Conservation (phyloP, 2,888 invertebrate genomes). For the Griposia aprilina region DNA sequence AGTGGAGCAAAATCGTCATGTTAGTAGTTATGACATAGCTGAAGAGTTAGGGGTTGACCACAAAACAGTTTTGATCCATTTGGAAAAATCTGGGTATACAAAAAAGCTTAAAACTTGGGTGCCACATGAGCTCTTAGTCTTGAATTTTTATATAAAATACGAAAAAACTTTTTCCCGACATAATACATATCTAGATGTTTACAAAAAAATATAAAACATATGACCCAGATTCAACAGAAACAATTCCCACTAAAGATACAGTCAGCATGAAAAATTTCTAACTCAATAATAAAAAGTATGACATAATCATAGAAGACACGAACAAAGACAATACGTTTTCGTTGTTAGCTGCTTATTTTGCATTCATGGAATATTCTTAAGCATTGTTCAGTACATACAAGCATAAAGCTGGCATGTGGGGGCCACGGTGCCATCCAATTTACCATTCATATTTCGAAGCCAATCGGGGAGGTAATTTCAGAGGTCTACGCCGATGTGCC, state of each 20-base stretch:
- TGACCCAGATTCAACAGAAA: slow-evolving; percentile 29
- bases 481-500: slow-evolving; percentile 76
- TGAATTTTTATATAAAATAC: no score
- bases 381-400: slow-evolving; percentile 82
- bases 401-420: slow-evolving; percentile 79
- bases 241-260: slow-evolving; percentile 49
- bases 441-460: slow-evolving; percentile 88
- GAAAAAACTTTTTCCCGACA: no score
- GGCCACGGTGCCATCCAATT: slow-evolving; percentile 84
- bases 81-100: no score
- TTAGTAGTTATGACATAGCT: no score
- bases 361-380: slow-evolving; percentile 89
- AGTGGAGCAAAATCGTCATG: no score
- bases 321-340: slow-evolving; percentile 79
- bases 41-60: no score
- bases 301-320: slow-evolving; percentile 84
- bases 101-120: no score
- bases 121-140: no score
- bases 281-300: slow-evolving; percentile 73
- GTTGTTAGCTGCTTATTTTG: slow-evolving; percentile 86
- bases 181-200: neutral
- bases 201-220: neutral
- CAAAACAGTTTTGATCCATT: no score
- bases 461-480: slow-evolving; percentile 87
- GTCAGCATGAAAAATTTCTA: slow-evolving; percentile 42